Evolutionary conservation across 64 coral and sea anemone species (phyloP), one percentile per base, ranked within the genome.

Genomic region (Montipora cactus): DNA sequence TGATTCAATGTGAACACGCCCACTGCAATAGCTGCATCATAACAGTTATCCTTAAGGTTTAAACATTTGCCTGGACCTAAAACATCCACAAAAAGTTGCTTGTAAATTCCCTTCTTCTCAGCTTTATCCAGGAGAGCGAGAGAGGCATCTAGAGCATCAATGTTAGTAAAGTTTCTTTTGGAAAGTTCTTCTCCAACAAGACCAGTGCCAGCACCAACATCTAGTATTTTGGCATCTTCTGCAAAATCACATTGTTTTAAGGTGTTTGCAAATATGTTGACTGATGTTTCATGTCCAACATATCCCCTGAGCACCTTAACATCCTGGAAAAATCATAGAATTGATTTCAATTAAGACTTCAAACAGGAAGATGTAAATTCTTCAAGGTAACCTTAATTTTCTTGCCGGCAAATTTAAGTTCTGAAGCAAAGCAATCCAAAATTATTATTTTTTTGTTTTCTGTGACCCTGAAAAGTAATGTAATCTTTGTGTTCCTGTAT

Each of bases 191-290:
- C 59, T 8, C 81, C 94, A 46, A 94, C 94, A 15, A 96, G 80
- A 15, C 97, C 97, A 44, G 97, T 99, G 8, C 97, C 97, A 7
- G 94, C 88, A 47, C 97, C 97, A 51, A 99, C 88, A 75, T 99
- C 97, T 74, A 99, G 74, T 58, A 99, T 99, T 19, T 68, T 94
- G n/a, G 81, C 80, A 21, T 80, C 71, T 21, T 69, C 47, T 8
- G 83, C 44, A 61, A 94, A 88, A 28, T 89, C 12, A 5, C 81
- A 5, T 20, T 94, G 37, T 85, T 94, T 78, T 2, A 97, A 93
- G 20, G 75, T 79, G 59, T 79, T 79, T 6, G 16, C 82, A 7
- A 94, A 74, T 59, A 58, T 59, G 75, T 81, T 15, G 37, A 51
- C 84, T 37, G 79, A 68, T 37, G 80, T 79, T 89, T 94, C 81